phyloP scores from a whole-genome alignment of 2,888 invertebrate species.

The Drosophila recens region DNA sequence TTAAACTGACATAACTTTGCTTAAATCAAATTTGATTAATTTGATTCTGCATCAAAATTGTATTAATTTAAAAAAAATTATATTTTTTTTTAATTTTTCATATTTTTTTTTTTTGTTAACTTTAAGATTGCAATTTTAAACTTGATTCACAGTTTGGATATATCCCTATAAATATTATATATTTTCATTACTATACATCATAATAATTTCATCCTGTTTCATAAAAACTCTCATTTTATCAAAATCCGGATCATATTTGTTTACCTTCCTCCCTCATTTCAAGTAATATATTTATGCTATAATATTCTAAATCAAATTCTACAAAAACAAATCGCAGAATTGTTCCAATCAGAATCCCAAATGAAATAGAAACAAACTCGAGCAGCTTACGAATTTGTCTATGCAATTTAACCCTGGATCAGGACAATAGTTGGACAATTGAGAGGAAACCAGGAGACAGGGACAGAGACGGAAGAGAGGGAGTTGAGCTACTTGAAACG shows the following conservation, averaged over 20 bases:
- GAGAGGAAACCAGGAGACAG: neutral
- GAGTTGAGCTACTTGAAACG: conserved; percentile 69
- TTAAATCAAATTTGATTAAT: too few relatives aligned
- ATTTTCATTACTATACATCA: too few relatives aligned
- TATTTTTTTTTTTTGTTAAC: too few relatives aligned
- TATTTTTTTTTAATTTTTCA: too few relatives aligned
- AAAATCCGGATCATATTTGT: too few relatives aligned
- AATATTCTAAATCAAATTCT: conserved; percentile 2
- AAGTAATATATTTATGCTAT: neutral
- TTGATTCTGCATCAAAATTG: too few relatives aligned
- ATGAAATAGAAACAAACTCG: conserved; percentile 75
- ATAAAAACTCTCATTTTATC: too few relatives aligned
- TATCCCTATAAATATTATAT: too few relatives aligned
- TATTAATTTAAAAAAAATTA: too few relatives aligned
- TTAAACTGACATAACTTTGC: too few relatives aligned
- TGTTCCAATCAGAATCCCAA: conserved; percentile 75
- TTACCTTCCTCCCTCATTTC: neutral
- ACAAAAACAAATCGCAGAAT: conserved; percentile 34
- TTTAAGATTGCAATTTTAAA: too few relatives aligned
- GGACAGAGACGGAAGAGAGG: neutral
- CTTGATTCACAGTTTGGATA: neutral
- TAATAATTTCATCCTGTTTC: too few relatives aligned
- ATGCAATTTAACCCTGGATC: conserved; percentile 71
- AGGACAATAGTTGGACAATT: conserved; percentile 8
- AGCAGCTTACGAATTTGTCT: conserved; percentile 68